Conservation (phyloP, 2,113 vertebrate genomes). For the Ciconia maguari region DNA sequence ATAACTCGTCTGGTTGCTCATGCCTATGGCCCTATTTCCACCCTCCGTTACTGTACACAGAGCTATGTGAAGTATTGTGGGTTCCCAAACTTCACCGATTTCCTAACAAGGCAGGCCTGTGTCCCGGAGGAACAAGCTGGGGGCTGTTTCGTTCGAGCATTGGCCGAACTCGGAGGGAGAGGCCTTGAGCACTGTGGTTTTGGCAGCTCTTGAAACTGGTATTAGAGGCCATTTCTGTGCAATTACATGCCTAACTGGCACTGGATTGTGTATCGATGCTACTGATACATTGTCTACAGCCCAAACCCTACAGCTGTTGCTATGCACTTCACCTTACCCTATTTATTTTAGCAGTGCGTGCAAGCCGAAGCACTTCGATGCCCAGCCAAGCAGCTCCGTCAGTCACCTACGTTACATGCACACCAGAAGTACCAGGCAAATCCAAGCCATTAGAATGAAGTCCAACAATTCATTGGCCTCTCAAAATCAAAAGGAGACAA, state of each 20-base stretch:
- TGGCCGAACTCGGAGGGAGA: conserved; percentile 51
- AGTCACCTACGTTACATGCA: not conserved
- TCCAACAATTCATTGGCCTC: not conserved
- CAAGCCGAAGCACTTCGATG: not conserved
- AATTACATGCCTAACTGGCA: conserved; percentile 31
- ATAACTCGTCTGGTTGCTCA: conserved; percentile 79
- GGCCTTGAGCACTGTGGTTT: conserved; percentile 58
- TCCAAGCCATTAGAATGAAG: not conserved
- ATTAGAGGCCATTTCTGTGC: conserved; percentile 58
- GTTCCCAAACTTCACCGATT: conserved; percentile 79
- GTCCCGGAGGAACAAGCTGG: conserved; percentile 75
- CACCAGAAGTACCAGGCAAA: not conserved
- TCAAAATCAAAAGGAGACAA: not conserved
- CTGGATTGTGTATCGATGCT: not conserved
- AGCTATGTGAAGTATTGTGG: conserved; percentile 84
- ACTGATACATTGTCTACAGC: not conserved
- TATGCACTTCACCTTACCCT: not conserved
- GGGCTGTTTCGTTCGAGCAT: conserved; percentile 60
- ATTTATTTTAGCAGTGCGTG: not conserved
- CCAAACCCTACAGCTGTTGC: not conserved
- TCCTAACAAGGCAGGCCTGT: conserved; percentile 87
- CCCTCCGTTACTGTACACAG: conserved; percentile 78
- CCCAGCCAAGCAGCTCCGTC: not conserved
- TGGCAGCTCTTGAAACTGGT: conserved; percentile 39
- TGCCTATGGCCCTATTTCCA: conserved; percentile 82